Conservation (phyloP, 2,888 invertebrate genomes). For the Mythimna pallens region DNA sequence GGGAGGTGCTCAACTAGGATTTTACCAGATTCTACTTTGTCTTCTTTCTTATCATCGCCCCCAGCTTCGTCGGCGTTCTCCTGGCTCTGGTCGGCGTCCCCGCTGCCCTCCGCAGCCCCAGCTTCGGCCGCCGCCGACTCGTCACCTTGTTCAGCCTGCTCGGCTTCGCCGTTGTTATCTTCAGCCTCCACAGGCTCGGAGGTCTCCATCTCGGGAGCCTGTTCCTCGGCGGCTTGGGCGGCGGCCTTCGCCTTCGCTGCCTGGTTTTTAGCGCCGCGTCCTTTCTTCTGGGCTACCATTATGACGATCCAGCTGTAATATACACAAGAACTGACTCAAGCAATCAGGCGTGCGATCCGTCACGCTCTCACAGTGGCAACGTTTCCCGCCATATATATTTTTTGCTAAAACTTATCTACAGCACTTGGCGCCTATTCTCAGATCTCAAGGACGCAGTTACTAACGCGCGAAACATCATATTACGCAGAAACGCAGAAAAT, state of each 20-base stretch:
- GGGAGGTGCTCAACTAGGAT: constrained; percentile 88
- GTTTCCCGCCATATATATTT: constrained; percentile 82
- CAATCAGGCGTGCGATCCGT: constrained; percentile 61
- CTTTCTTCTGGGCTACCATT: constrained; percentile 88
- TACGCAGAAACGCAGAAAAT: constrained; percentile 63
- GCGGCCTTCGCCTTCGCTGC: constrained; percentile 81
- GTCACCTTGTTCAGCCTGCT: constrained; percentile 74
- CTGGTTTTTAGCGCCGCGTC: constrained; percentile 86
- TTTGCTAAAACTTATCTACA: constrained; percentile 70
- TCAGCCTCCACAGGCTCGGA: constrained; percentile 74
- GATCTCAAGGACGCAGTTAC: constrained; percentile 80
- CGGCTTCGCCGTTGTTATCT: constrained; percentile 84
- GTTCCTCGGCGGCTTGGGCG: constrained; percentile 76
- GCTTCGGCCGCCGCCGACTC: constrained; percentile 66
- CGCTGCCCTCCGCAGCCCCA: constrained; percentile 62
- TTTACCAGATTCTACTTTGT: constrained; percentile 88
- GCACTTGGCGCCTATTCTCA: constrained; percentile 82
- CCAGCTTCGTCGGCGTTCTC: constrained; percentile 75
- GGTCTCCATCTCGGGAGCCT: constrained; percentile 72
- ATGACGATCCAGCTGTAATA: constrained; percentile 71
- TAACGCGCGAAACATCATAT: constrained; percentile 75
- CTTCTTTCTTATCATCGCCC: constrained; percentile 82
- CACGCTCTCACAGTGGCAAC: constrained; percentile 64
- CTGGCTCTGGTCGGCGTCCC: constrained; percentile 68
- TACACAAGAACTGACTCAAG: constrained; percentile 58